A percentile compares a stretch with the other conserved stretches of the same genome.
phyloP scores from a whole-genome alignment of 1,140 invertebrate species.

The Paraescarpia echinospica region DNA sequence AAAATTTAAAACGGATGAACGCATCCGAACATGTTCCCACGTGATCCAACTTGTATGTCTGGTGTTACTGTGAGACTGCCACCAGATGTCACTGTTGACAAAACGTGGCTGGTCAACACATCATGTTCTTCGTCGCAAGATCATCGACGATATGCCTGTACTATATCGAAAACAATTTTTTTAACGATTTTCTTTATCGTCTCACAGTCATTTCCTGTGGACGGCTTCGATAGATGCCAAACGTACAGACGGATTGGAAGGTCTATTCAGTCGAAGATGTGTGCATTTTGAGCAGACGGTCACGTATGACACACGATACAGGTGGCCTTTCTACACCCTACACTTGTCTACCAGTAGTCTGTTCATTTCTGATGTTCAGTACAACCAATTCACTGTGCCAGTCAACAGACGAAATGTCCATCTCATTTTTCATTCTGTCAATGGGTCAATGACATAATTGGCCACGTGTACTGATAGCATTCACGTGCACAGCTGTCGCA shows the following conservation, averaged over 20 bases:
- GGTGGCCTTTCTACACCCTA: neutral
- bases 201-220: neutral
- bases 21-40: too few species aligned
- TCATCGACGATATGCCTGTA: neutral
- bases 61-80: too few species aligned
- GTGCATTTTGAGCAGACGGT: too few species aligned
- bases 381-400: neutral
- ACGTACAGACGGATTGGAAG: neutral
- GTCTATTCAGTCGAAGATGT: neutral
- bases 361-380: neutral
- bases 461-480: neutral
- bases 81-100: neutral
- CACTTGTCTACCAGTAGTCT: neutral
- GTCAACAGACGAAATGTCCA: neutral
- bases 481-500: neutral
- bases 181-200: neutral
- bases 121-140: neutral
- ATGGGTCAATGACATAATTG: neutral
- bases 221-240: neutral
- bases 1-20: too few species aligned
- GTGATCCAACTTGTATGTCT: too few species aligned
- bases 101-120: neutral
- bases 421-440: neutral
- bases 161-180: neutral
- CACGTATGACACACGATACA: neutral